Conservation (phyloP, 2,113 vertebrate species). For the Chloebia gouldiae region DNA sequence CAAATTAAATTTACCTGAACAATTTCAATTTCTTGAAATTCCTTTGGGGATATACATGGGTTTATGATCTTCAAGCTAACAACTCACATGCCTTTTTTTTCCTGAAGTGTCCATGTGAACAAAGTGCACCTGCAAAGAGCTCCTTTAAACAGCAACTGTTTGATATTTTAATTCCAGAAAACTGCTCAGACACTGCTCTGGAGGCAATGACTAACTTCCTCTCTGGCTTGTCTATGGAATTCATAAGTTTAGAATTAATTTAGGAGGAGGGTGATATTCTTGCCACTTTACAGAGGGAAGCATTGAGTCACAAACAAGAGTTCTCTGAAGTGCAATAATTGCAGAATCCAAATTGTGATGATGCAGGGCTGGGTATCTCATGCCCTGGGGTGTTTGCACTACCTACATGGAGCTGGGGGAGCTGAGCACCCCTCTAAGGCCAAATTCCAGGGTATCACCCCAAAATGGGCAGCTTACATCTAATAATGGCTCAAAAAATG, state of each 20-base stretch:
- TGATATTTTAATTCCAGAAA: background rate
- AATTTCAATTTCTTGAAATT: background rate
- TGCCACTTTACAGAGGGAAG: background rate
- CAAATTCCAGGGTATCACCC: background rate
- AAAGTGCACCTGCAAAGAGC: background rate
- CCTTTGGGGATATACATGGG: background rate
- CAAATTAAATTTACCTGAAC: background rate
- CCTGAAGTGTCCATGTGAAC: background rate
- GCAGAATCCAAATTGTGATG: background rate
- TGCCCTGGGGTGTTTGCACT: fast-evolving
- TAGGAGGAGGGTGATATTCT: background rate
- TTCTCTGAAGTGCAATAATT: background rate
- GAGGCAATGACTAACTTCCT: constrained; percentile 41
- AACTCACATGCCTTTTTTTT: background rate
- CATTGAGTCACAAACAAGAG: constrained; percentile 7
- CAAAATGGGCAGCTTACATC: background rate
- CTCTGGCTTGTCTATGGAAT: background rate
- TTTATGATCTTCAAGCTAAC: background rate
- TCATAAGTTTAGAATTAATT: constrained; percentile 6
- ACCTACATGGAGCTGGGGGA: background rate
- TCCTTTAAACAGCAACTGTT: background rate
- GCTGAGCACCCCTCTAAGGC: background rate
- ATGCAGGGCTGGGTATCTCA: background rate
- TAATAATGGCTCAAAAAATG: background rate
- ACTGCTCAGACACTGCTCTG: background rate